Evolutionary conservation across 2,113 vertebrate species (phyloP).

Genomic region (Platichthys stellatus): DNA sequence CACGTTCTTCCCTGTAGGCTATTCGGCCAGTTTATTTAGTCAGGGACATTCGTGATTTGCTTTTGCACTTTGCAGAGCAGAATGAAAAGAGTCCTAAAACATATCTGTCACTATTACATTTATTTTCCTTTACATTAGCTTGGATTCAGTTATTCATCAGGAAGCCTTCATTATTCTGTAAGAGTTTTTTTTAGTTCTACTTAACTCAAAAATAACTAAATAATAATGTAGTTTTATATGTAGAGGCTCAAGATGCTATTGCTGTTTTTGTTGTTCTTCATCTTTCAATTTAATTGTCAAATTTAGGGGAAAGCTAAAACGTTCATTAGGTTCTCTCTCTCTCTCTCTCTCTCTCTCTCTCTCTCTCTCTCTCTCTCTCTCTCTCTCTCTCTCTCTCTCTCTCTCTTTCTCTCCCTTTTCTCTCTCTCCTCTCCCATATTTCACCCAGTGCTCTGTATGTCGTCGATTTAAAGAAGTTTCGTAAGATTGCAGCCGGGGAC

Average conservation of each 20-base stretch:
- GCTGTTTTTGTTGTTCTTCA: not conserved
- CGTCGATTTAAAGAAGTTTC: slow-evolving; percentile 95
- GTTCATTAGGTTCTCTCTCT: not conserved
- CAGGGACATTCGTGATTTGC: not conserved
- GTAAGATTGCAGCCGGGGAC: slow-evolving; percentile 95
- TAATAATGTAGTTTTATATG: not conserved
- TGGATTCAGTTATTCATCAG: slow-evolving; percentile 4
- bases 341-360: not conserved
- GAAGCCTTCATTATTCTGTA: too few species aligned
- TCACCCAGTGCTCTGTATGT: slow-evolving; percentile 91
- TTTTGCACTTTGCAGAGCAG: slow-evolving; percentile 1
- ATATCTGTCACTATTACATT: not conserved
- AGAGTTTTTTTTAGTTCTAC: too few species aligned
- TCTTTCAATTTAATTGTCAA: not conserved
- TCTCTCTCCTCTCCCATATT: slow-evolving; percentile 6
- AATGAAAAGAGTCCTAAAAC: slow-evolving; percentile 2
- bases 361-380: not conserved
- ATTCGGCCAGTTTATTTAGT: not conserved
- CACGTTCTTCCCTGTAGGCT: not conserved
- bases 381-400: not conserved
- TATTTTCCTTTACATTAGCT: not conserved
- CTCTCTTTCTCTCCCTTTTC: not conserved
- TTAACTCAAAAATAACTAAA: too few species aligned
- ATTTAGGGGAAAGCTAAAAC: not conserved
- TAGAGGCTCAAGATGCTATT: not conserved